Evolutionary conservation across 1,140 invertebrate genomes (phyloP).

Genomic region (Apis dorsata): DNA sequence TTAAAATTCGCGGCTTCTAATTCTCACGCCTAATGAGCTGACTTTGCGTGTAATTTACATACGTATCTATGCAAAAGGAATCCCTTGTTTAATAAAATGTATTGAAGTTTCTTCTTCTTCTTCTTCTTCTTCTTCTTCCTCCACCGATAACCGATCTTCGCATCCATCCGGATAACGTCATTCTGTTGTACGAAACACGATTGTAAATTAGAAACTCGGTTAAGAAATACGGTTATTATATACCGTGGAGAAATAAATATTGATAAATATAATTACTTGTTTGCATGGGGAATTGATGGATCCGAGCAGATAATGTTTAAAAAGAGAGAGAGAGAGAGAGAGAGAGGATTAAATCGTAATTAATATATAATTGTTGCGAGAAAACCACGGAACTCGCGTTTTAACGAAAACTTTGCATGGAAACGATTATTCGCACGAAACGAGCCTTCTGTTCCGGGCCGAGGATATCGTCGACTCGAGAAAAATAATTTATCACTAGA

Average conservation of each 20-base stretch:
- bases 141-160: background rate
- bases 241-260: background rate
- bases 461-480: background rate
- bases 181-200: background rate
- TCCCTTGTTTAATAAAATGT: background rate
- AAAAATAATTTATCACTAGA: too few relatives aligned
- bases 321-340: too few relatives aligned
- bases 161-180: background rate
- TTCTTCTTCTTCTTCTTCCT: background rate
- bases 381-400: too few relatives aligned
- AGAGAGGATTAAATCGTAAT: background rate
- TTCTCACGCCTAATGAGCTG: conserved; percentile 15
- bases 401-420: too few relatives aligned
- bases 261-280: background rate
- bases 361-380: background rate
- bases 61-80: conserved; percentile 15
- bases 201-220: background rate
- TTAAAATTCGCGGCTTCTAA: conserved; percentile 12
- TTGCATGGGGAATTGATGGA: background rate
- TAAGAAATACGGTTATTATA: background rate
- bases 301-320: too few relatives aligned
- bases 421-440: too few relatives aligned
- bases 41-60: background rate
- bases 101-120: background rate
- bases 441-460: background rate